Evolutionary conservation across 2,888 invertebrate genomes (phyloP), one percentile per base, ranked within the genome.

Genomic region (Agonopterix heracliana): DNA sequence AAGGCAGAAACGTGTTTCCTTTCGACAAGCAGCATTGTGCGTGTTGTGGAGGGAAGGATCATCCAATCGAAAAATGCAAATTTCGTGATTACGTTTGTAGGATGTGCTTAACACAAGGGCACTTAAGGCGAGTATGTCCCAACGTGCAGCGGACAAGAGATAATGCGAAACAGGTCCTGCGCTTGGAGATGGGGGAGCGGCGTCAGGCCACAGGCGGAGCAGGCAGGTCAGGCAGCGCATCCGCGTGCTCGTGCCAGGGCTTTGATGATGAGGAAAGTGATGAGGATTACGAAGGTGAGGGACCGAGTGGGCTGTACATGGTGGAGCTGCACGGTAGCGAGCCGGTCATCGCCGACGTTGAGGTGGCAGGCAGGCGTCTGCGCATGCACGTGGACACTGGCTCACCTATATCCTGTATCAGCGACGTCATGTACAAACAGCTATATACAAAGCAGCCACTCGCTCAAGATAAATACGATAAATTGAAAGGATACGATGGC

Each of bases 331-430:
- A 8, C 9, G 49, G 46, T 11, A 42, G 46, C 26, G 46, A 26
- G 41, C 50, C 50, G 10, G 46, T 46, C 7, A 43, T 34, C 8
- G 50, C 46, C 2, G 44, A 46, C n/a, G 44, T 46, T 9, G n/a
- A n/a, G 11, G 46, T 50, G n/a, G 50, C 38, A 1, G 50, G 50
- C 9, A 9, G 3, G 14, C 9, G 7, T 13, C 44, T 49, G 11
- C 41, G 45, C 11, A 45, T 49, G 49, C 45, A 49, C 17, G 45
- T 49, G 12, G 45, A 45, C 17, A 49, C 45, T 7, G 50, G 50
- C 1, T 46, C 46, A 9, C 46, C 46, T 9, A 43, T 43, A 12
- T 35, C 50, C 26, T 50, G 50, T 11, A 40, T 50, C 10, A 46
- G 40, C 41, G 41, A 44, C 4, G 14, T 4, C 7, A 11, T 40